Percentiles rank a stretch among this genome's conserved stretches.
phyloP scores from a whole-genome alignment of 2,113 vertebrate genomes.

The Laticauda colubrina region DNA sequence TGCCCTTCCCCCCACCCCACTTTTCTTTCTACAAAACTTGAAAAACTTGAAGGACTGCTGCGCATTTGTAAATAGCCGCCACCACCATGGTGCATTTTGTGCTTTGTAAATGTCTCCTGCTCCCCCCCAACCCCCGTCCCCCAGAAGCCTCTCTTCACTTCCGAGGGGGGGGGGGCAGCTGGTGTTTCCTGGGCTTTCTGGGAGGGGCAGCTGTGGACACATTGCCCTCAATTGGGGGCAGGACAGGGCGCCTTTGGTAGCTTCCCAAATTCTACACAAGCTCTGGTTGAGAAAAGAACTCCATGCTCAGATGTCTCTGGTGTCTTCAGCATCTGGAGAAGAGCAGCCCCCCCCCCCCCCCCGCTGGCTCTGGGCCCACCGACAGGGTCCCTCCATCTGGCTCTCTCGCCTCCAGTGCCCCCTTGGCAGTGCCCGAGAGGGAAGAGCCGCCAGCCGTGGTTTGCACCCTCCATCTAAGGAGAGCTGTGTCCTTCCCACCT shows the following conservation, averaged over 20 bases:
- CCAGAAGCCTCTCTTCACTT: constrained; percentile 57
- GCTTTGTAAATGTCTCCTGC: constrained; percentile 86
- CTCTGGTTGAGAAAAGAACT: not conserved
- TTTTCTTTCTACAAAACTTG: constrained; percentile 82
- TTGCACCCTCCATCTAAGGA: not conserved
- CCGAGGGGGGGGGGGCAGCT: constrained; percentile 32
- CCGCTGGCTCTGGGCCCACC: not conserved
- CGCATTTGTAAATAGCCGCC: constrained; percentile 92
- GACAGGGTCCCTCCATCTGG: not conserved
- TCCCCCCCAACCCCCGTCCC: constrained; percentile 10
- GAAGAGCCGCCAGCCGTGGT: not conserved
- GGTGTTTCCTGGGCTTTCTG: constrained; percentile 34
- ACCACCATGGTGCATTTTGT: constrained; percentile 83
- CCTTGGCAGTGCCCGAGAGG: not conserved
- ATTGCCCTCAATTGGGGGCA: not conserved
- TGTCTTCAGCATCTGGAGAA: too few species aligned
- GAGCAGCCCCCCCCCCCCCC: too few species aligned
- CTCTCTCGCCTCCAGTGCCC: not conserved
- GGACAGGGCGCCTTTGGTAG: not conserved
- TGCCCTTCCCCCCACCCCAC: constrained; percentile 20
- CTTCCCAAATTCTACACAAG: not conserved
- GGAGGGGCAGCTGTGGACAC: constrained; percentile 14
- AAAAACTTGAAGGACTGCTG: constrained; percentile 99
- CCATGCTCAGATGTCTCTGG: not conserved
- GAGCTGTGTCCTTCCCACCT: not conserved